These are phyloP conservation scores for Sceloporus undulatus DNA, from an alignment of 2,113 vertebrate genomes.

Conservation along the genomic window DNA sequence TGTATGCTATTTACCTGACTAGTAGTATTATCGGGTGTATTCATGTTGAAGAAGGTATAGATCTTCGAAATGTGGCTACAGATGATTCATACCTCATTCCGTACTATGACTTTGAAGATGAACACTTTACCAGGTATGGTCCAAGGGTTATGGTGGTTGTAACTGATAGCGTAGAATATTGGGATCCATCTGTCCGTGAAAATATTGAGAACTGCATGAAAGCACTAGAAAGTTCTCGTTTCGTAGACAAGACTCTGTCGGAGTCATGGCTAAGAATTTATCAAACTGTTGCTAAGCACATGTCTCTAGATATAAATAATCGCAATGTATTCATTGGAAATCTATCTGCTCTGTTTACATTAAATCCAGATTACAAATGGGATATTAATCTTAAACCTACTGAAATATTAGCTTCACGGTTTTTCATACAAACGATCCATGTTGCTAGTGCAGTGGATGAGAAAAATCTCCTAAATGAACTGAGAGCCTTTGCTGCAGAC, in stretches of 20 bases:
- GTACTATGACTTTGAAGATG: conserved; percentile 77
- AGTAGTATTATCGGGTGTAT: conserved; percentile 80
- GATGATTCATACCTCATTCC: conserved; percentile 77
- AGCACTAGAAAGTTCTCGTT: conserved; percentile 72
- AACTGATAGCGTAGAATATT: conserved; percentile 75
- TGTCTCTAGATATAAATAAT: conserved; percentile 56
- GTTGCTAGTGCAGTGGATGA: conserved; percentile 58
- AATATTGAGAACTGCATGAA: conserved; percentile 68
- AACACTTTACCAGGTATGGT: conserved; percentile 78
- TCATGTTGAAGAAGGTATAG: conserved; percentile 78
- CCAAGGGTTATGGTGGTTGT: conserved; percentile 81
- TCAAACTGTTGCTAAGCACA: conserved; percentile 52
- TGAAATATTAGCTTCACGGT: conserved; percentile 75
- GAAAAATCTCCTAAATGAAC: conserved; percentile 72
- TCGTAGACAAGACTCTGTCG: conserved; percentile 60
- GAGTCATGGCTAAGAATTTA: conserved; percentile 82
- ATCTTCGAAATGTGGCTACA: conserved; percentile 78
- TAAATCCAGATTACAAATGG: conserved; percentile 64
- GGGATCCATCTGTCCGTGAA: conserved; percentile 72
- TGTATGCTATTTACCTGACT: conserved; percentile 75
- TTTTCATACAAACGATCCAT: conserved; percentile 81
- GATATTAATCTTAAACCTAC: conserved; percentile 74
- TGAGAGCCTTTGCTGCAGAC: conserved; percentile 73
- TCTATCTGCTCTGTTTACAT: conserved; percentile 68
- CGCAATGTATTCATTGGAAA: conserved; percentile 64